Conservation (phyloP, 2,113 vertebrate species). For the Poeciliopsis prolifica region DNA sequence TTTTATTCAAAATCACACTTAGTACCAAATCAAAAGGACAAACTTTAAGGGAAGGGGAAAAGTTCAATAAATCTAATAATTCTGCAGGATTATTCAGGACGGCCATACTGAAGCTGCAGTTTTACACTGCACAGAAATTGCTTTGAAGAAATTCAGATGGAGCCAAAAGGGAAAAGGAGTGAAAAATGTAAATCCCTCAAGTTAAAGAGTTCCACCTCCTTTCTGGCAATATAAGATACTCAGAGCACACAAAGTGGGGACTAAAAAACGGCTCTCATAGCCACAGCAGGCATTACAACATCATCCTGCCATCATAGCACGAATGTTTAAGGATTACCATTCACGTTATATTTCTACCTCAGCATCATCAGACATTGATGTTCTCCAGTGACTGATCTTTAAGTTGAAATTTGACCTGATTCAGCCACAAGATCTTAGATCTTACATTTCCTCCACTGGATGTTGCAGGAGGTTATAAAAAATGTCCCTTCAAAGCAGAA, state of each 20-base stretch:
- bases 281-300: too few relatives aligned
- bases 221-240: neutral
- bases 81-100: neutral
- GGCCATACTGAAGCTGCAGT: neutral
- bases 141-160: neutral
- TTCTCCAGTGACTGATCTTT: too few relatives aligned
- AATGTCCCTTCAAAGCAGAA: too few relatives aligned
- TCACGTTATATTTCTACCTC: too few relatives aligned
- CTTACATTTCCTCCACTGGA: too few relatives aligned
- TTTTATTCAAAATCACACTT: too few relatives aligned
- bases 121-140: neutral
- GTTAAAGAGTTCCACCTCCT: neutral
- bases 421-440: too few relatives aligned
- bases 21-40: neutral
- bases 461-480: too few relatives aligned
- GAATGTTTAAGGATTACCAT: too few relatives aligned
- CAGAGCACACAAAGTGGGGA: neutral
- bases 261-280: neutral
- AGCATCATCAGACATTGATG: too few relatives aligned
- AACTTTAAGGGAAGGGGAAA: neutral
- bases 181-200: neutral
- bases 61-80: constrained; percentile 6
- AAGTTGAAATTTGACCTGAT: too few relatives aligned
- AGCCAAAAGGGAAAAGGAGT: neutral
- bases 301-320: too few relatives aligned